A percentile compares a stretch with the other conserved stretches of the same genome.
phyloP scores from a whole-genome alignment of 2,888 invertebrate species.

The Andrena minutula region DNA sequence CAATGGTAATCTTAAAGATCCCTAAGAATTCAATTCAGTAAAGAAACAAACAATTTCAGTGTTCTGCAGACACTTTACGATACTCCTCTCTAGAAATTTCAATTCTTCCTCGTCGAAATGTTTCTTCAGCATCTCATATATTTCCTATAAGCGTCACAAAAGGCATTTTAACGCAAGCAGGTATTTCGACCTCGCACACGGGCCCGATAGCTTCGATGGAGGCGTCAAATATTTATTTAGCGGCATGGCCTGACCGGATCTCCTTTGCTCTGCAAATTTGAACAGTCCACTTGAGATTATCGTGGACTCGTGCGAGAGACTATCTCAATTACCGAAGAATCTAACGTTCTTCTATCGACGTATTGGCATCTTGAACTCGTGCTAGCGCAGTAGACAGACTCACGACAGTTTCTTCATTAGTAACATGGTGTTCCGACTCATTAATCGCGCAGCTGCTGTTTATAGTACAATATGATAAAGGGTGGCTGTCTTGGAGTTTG shows the following conservation, averaged over 20 bases:
- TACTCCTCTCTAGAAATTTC: not conserved
- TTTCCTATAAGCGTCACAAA: conserved; percentile 42
- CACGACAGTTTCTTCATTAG: conserved; percentile 26
- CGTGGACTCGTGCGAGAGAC: conserved; percentile 29
- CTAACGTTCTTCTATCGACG: conserved; percentile 26
- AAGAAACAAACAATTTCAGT: conserved; percentile 55
- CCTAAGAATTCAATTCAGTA: conserved; percentile 13
- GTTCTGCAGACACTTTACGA: conserved; percentile 30
- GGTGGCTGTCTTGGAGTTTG: conserved; percentile 71
- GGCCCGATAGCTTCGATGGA: conserved; percentile 50
- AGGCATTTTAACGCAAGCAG: conserved; percentile 48
- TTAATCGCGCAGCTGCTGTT: conserved; percentile 70
- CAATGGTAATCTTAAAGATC: conserved; percentile 16
- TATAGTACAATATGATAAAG: conserved; percentile 77
- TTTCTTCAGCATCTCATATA: conserved; percentile 6
- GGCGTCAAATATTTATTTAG: conserved; percentile 61
- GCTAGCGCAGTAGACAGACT: too few relatives aligned
- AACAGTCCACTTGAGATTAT: conserved; percentile 56
- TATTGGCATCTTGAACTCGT: not conserved
- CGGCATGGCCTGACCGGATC: conserved; percentile 47
- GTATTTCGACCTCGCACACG: conserved; percentile 33
- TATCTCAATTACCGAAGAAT: conserved; percentile 48
- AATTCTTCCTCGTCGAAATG: not conserved
- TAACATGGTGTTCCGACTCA: conserved; percentile 39
- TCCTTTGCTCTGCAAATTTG: conserved; percentile 58